A percentile compares a stretch with the other conserved stretches of the same genome.
Evolutionary conservation across 2,113 vertebrate genomes (phyloP).

Genomic region (Ailuropoda melanoleuca): DNA sequence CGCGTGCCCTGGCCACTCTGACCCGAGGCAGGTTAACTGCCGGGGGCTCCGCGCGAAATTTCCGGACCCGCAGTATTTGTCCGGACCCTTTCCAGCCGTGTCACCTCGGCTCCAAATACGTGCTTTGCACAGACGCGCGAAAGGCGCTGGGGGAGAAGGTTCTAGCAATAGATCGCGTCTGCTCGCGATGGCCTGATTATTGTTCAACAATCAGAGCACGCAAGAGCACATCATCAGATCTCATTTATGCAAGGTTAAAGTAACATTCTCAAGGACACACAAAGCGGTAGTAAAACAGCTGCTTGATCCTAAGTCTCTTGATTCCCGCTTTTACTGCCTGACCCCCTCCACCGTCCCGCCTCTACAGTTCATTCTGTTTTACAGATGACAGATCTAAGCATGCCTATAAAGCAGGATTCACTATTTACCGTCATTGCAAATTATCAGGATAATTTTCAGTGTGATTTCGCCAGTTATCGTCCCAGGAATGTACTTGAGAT

Average conservation of each 20-base stretch:
- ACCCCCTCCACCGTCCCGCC: not conserved
- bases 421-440: not conserved
- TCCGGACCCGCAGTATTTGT: not conserved
- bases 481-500: not conserved
- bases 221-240: not conserved
- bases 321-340: not conserved
- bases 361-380: not conserved
- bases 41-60: rapidly evolving
- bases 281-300: not conserved
- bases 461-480: not conserved
- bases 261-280: not conserved
- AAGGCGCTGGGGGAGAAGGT: not conserved
- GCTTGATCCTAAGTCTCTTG: not conserved
- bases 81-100: not conserved
- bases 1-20: rapidly evolving
- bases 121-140: not conserved
- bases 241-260: not conserved
- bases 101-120: not conserved
- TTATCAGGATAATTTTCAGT: not conserved
- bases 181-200: not conserved
- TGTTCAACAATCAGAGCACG: not conserved
- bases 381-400: not conserved
- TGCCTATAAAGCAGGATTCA: not conserved
- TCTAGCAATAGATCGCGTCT: not conserved
- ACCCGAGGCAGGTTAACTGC: not conserved